Conservation (phyloP, 2,888 invertebrate species). For the Chloroclysta siterata region DNA sequence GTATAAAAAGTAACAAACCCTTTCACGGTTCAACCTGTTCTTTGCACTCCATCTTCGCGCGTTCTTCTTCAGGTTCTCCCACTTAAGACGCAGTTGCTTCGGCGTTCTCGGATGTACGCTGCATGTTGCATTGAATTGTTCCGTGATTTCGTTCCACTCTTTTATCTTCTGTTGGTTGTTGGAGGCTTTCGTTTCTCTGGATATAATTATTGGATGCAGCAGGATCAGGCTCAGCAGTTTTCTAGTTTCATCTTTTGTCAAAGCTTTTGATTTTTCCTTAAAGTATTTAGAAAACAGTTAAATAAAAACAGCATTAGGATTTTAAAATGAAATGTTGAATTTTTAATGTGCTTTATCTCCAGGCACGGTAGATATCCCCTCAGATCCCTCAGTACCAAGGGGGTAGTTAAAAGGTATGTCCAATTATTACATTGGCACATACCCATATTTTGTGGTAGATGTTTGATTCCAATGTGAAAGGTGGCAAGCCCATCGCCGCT, state of each 20-base stretch:
- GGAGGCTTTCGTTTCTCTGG: slow-evolving; percentile 13
- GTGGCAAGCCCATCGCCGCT: too few species aligned
- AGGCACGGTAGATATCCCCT: too few species aligned
- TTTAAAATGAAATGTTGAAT: too few species aligned
- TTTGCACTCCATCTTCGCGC: slow-evolving; percentile 16
- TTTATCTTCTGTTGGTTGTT: slow-evolving; percentile 18
- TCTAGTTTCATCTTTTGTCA: slow-evolving; percentile 15
- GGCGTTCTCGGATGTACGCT: slow-evolving; percentile 8
- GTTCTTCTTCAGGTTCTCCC: slow-evolving; percentile 20
- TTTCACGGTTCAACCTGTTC: slow-evolving; percentile 8
- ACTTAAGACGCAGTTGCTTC: slow-evolving; percentile 13
- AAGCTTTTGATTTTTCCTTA: slow-evolving; percentile 16
- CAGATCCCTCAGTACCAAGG: too few species aligned
- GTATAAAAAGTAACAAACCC: slow-evolving; percentile 5
- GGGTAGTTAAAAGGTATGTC: too few species aligned
- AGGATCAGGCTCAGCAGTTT: slow-evolving; percentile 10
- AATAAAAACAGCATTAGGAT: too few species aligned
- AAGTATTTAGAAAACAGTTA: background rate
- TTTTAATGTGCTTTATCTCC: too few species aligned
- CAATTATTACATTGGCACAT: too few species aligned
- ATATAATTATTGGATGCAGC: slow-evolving; percentile 15
- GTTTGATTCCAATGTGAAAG: too few species aligned
- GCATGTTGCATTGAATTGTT: slow-evolving; percentile 7
- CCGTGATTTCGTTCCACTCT: slow-evolving; percentile 18
- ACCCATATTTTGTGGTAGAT: too few species aligned